A percentile compares a stretch with the other conserved stretches of the same genome.
phyloP scores from a whole-genome alignment of 2,113 vertebrate genomes.

The Neotoma lepida region DNA sequence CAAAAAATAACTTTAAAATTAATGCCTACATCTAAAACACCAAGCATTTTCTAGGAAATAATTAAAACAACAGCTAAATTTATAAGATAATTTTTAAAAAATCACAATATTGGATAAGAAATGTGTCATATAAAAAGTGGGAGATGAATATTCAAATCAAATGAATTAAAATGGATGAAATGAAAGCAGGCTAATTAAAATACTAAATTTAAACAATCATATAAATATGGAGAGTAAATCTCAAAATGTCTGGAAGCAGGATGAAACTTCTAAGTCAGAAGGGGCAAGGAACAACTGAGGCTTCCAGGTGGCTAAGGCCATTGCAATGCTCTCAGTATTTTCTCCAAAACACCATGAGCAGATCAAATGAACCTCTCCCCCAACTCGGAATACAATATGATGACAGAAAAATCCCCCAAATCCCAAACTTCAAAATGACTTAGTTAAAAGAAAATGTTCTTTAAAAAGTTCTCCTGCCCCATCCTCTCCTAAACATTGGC shows the following conservation, averaged over 20 bases:
- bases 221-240: constrained; percentile 8
- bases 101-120: neutral
- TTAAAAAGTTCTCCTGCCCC: neutral
- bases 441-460: neutral
- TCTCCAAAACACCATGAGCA: neutral
- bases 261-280: neutral
- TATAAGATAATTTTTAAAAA: neutral
- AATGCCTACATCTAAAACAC: neutral
- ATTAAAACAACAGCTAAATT: neutral
- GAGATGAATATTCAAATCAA: neutral
- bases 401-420: neutral
- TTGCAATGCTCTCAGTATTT: neutral
- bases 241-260: neutral
- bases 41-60: neutral
- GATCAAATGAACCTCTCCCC: neutral
- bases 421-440: neutral
- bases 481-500: neutral
- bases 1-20: constrained; percentile 13
- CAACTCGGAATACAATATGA: neutral
- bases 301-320: neutral
- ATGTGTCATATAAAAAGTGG: neutral
- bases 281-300: neutral
- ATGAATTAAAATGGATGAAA: neutral
- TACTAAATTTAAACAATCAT: neutral
- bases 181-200: neutral